phyloP scores from a whole-genome alignment of 2,797 vertebrate genomes.

The Anas bernieri region DNA sequence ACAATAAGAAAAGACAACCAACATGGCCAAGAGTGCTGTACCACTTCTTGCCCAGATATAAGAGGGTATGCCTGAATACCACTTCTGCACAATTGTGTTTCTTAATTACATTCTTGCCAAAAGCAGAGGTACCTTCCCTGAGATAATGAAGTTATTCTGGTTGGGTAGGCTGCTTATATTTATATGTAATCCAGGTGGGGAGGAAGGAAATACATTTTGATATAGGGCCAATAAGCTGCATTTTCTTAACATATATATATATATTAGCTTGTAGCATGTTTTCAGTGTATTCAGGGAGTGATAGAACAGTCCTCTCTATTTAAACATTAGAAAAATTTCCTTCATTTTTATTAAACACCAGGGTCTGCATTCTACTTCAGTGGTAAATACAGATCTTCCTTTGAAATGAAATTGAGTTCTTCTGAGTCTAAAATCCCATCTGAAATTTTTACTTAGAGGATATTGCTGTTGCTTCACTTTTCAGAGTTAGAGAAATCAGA shows the following conservation, averaged over 20 bases:
- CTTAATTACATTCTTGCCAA: neutral
- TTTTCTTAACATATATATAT: neutral
- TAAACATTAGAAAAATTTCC: neutral
- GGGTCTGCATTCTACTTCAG: neutral
- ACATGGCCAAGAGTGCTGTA: accelerated
- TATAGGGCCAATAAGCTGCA: neutral
- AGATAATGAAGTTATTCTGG: neutral
- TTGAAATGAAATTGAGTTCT: neutral
- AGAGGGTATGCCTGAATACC: neutral
- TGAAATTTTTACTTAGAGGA: neutral
- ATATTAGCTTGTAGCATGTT: neutral
- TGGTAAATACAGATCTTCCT: neutral
- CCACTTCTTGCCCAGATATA: neutral
- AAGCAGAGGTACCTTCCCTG: neutral
- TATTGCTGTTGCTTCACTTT: neutral
- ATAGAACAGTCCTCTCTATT: neutral
- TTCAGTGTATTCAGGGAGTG: neutral
- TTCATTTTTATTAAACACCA: neutral
- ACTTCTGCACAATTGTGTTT: neutral
- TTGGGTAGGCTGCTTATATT: neutral
- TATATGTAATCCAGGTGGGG: neutral
- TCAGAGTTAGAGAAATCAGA: neutral
- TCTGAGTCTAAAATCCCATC: neutral
- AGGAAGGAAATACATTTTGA: neutral
- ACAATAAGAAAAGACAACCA: neutral